Percentiles rank a stretch among this genome's conserved stretches.
Evolutionary conservation across 2,797 vertebrate species (phyloP).

Genomic region (Cuculus canorus): DNA sequence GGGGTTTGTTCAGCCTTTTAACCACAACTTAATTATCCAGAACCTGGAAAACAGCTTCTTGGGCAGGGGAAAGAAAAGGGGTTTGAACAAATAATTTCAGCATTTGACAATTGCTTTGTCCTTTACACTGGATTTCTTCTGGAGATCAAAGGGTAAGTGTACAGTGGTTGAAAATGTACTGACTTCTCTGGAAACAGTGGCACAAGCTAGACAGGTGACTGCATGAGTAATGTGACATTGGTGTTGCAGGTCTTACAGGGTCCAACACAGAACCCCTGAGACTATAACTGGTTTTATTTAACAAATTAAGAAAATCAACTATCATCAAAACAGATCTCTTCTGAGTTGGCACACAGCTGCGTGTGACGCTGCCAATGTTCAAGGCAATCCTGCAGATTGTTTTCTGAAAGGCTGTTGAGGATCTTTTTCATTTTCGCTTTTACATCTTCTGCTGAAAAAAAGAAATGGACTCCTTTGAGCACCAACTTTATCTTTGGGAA

Average conservation of each 20-base stretch:
- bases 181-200: background rate
- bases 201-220: background rate
- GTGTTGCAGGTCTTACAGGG: background rate
- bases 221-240: background rate
- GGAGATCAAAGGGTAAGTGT: background rate
- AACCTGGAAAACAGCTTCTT: background rate
- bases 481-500: too few relatives aligned
- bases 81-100: background rate
- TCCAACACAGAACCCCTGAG: too few relatives aligned
- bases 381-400: too few relatives aligned
- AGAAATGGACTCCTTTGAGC: too few relatives aligned
- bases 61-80: background rate
- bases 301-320: too few relatives aligned
- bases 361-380: too few relatives aligned
- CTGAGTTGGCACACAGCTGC: too few relatives aligned
- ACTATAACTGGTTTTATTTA: too few relatives aligned
- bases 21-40: background rate
- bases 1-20: background rate
- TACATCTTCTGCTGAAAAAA: too few relatives aligned
- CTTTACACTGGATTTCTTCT: background rate
- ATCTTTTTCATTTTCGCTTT: too few relatives aligned
- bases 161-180: background rate
- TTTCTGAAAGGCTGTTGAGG: too few relatives aligned
- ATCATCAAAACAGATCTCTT: too few relatives aligned
- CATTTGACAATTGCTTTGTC: background rate